Evolutionary conservation across 2,797 vertebrate species (phyloP).

Genomic region (Halcyon smyrnensis): DNA sequence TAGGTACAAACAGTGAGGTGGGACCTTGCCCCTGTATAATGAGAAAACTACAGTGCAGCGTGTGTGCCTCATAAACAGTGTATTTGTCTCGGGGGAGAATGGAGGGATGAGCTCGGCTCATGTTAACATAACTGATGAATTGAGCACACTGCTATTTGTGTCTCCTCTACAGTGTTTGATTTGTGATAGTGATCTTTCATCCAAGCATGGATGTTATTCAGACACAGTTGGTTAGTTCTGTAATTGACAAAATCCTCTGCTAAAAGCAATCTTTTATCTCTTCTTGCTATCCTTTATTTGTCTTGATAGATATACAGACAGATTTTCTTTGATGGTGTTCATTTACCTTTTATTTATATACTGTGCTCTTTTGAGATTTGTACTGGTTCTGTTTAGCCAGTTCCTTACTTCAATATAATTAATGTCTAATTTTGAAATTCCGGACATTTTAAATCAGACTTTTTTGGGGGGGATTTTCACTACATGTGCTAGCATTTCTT

Average conservation of each 20-base stretch:
- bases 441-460: not conserved
- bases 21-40: not conserved
- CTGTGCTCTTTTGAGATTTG: not conserved
- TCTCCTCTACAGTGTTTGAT: constrained; percentile 34
- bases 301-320: not conserved
- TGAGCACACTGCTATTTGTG: constrained; percentile 7
- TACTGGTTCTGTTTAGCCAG: not conserved
- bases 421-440: not conserved
- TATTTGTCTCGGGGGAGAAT: not conserved
- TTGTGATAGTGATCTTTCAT: constrained; percentile 61
- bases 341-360: constrained; percentile 14
- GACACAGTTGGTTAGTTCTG: constrained; percentile 54
- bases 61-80: not conserved
- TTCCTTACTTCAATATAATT: not conserved
- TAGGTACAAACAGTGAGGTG: not conserved
- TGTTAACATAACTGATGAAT: not conserved
- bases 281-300: constrained; percentile 8
- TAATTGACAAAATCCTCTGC: constrained; percentile 64
- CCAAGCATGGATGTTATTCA: constrained; percentile 48
- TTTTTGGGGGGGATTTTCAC: not conserved
- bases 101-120: constrained; percentile 21
- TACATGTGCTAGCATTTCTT: not conserved
- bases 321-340: constrained; percentile 25
- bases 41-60: not conserved
- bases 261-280: constrained; percentile 21